Base-by-base conservation (phyloP, 2,113 vertebrate species). In the Nestor notabilis region DNA sequence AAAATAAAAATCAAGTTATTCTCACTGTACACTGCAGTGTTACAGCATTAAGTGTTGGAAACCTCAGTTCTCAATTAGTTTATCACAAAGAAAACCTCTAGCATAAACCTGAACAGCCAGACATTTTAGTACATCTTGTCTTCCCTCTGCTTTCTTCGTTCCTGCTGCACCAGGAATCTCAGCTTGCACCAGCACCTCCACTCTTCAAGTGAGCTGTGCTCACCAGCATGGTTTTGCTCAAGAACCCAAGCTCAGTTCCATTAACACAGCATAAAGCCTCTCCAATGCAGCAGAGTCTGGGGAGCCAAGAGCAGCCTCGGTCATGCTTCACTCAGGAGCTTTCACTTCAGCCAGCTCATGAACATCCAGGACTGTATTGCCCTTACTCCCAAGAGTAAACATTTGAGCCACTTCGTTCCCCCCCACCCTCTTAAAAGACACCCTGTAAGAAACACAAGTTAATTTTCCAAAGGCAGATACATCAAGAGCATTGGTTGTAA, bases 401-500 rank as follows among this genome's bases (percentile, higher is more conserved):
- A 10, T 13, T 70, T 10, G 39, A 95, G 84, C 78, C 41, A 10
- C 56, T 2, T 8, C 11, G 18, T 17, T 70, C 50, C 78, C 94
- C 82, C 89, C 83, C 71, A 6, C 60, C 74, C 63, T 43, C 50
- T 43, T 28, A 13, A 74, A n/a, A 60, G 60, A 83, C 27, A 74
- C 58, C 55, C 81, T 53, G 89, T 65, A 96, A 89, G 78, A 87
- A 95, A 47, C 46, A 13, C 14, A 87, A 9, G 86, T 64, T 92
- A 27, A 35, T 24, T 25, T 29, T 61, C 65, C 65, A 7, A 86
- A 55, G 17, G 80, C 94, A 94, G 87, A 87, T 33, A 78, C 28
- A 95, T 70, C 79, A 76, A 95, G 91, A 97, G 94, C 93, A 92
- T 77, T 75, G 58, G 91, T 89, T 93, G 88, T 86, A 88, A 93